Evolutionary conservation across 2,113 vertebrate species (phyloP), one percentile per base, ranked within the genome.

Genomic region (Copsychus sechellarum): DNA sequence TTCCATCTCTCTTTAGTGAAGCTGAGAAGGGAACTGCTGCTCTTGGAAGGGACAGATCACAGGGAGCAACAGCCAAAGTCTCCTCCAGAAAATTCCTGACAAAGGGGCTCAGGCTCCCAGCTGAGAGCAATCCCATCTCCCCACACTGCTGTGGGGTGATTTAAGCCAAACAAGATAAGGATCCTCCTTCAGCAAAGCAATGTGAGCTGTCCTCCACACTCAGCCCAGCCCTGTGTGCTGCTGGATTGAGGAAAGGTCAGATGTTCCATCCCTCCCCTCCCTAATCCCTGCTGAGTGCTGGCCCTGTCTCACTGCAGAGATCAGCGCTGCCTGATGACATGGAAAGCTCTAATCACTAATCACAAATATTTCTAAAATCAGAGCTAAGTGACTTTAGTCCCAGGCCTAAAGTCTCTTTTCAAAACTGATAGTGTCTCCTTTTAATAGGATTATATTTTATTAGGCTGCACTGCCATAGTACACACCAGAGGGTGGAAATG

Each of bases 371-470:
- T 57, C 77, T 81, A 28, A 90, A 86, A 60, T 62, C 48, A 33
- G 61, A 56, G 33, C 76, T 83, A 53, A 69, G 66, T 86, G 8
- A 66, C 51, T 82, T 33, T 5, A 91, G 74, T 84, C 65, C 56
- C 47, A 56, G 33, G 47, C 45, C 64, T 92, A 13, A 73, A 80
- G 45, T 77, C 72, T 12, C 20, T 45, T 79, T 65, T 64, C 86
- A 71, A 15, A 84, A 48, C 31, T 29, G 57, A 36, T 14, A 43
- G 34, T 3, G 33, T 51, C 80, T 77, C 45, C 56, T 89, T 80
- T 66, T 82, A 93, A 86, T 78, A 47, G 54, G 86, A 86, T 88
- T 70, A 26, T 45, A 6, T 74, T 86, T 91, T 78, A 73, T 84
- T 70, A 77, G 42, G 56, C 66, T 82, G 91, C 92, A 3, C 78